Conservation (phyloP, 2,888 invertebrate species). For the Heliconius erato region DNA sequence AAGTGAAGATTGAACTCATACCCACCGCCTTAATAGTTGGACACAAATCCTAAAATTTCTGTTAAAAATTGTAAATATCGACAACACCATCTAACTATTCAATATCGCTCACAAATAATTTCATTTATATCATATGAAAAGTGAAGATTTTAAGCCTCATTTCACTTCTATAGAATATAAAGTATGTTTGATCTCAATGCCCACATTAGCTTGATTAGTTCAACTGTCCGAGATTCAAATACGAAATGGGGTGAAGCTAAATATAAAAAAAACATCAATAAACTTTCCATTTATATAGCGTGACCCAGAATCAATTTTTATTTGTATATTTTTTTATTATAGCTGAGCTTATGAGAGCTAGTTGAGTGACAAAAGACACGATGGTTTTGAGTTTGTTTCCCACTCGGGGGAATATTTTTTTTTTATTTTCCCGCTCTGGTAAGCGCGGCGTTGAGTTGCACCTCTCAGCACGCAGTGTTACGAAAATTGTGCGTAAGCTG, state of each 20-base stretch:
- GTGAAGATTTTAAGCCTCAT: not conserved
- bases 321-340: not conserved
- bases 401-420: not conserved
- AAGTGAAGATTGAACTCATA: too few species aligned
- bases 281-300: not conserved
- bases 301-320: conserved; percentile 6
- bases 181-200: not conserved
- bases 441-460: not conserved
- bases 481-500: too few species aligned
- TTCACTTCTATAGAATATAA: not conserved
- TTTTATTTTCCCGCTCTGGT: not conserved
- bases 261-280: conserved; percentile 1
- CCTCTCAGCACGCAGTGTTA: not conserved
- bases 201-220: conserved; percentile 15
- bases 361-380: not conserved
- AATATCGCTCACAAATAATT: too few species aligned
- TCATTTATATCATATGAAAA: too few species aligned
- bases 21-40: too few species aligned
- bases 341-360: not conserved
- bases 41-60: too few species aligned
- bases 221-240: not conserved
- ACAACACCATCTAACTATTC: too few species aligned
- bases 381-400: not conserved
- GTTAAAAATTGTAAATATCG: too few species aligned
- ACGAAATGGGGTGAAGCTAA: not conserved